Evolutionary conservation across 2,113 vertebrate genomes (phyloP).

Genomic region (human (Homo sapiens)): GRCh38 chr18:34519001-34519500

Average conservation of each 20-base stretch:
- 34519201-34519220: not conserved
- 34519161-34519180: not conserved
- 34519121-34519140: not conserved
- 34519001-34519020: not conserved
- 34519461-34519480: not conserved
- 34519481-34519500: not conserved
- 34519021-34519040: not conserved
- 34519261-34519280: not conserved
- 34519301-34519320: not conserved
- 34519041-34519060: not conserved
- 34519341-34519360: not conserved
- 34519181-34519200: not conserved
- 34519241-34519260: not conserved
- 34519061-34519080: not conserved
- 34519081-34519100: not conserved
- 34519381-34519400: not conserved
- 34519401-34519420: not conserved
- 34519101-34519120: not conserved
- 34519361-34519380: not conserved
- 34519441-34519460: not conserved
- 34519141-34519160: not conserved
- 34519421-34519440: not conserved
- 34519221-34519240: not conserved
- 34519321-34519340: slow-evolving; percentile 19
- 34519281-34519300: not conserved